A percentile compares a stretch with the other conserved stretches of the same genome.
These are phyloP conservation scores for Psephotus haematonotus DNA, from an alignment of 2,113 vertebrate species.

Conservation along the genomic window DNA sequence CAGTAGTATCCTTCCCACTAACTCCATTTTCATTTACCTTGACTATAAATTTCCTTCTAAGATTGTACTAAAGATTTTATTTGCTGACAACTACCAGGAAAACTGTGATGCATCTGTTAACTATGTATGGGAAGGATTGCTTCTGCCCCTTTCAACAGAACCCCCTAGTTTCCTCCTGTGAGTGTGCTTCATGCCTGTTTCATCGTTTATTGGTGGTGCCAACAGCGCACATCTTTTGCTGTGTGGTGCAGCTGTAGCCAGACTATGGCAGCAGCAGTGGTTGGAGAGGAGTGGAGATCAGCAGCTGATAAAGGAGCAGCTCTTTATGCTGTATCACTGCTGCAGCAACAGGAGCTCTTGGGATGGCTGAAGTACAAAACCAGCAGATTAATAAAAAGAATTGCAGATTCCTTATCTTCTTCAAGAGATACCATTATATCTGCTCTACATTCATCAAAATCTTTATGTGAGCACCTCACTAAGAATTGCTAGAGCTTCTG, in stretches of 20 bases:
- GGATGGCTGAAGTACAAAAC: neutral
- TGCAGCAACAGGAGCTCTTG: neutral
- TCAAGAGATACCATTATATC: neutral
- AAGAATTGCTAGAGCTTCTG: neutral
- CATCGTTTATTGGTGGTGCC: neutral
- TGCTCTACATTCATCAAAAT: neutral
- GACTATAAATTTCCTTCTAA: neutral
- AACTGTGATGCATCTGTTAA: neutral
- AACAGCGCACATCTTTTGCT: neutral
- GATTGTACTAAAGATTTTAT: neutral
- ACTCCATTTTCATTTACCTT: neutral
- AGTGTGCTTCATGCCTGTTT: rapidly evolving
- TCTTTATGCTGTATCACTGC: neutral
- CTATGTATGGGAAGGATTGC: rapidly evolving
- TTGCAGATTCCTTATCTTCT: neutral
- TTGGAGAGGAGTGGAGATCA: no score
- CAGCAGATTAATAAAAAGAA: neutral
- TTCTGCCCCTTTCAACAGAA: neutral
- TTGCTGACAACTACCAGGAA: neutral
- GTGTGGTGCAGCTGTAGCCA: rapidly evolving
- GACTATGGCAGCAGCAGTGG: neutral
- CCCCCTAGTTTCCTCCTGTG: rapidly evolving
- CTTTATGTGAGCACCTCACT: neutral
- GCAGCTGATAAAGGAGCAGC: neutral
- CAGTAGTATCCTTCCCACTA: neutral